Conservation (phyloP, 1,140 invertebrate species). For the Apocrypta bakeri region DNA sequence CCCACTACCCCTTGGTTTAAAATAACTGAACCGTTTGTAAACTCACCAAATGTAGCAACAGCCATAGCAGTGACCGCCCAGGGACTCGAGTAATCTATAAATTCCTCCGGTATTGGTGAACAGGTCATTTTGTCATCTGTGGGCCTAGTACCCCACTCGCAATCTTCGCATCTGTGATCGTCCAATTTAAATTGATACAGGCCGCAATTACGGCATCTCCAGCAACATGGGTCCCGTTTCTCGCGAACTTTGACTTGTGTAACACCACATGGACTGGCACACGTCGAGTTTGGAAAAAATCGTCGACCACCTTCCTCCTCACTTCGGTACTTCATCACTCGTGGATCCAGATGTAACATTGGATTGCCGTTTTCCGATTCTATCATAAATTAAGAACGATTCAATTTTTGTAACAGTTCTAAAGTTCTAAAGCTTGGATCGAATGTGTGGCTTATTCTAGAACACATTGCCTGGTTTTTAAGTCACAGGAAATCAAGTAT, state of each 20-base stretch:
- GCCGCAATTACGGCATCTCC: constrained; percentile 79
- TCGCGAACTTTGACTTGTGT: constrained; percentile 73
- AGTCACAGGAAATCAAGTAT: too few species aligned
- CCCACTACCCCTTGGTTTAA: too few species aligned
- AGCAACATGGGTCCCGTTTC: constrained; percentile 76
- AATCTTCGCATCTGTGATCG: constrained; percentile 79
- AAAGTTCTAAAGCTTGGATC: too few species aligned
- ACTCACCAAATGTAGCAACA: constrained; percentile 60
- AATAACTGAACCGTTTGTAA: too few species aligned
- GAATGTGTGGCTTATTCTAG: too few species aligned
- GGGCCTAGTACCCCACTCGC: constrained; percentile 72
- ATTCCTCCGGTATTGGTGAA: constrained; percentile 73
- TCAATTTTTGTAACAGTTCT: too few species aligned
- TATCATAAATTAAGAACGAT: constrained; percentile 48
- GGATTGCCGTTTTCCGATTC: constrained; percentile 66
- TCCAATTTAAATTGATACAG: constrained; percentile 77
- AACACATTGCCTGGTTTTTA: too few species aligned
- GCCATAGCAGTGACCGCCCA: constrained; percentile 78
- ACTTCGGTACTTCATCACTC: constrained; percentile 64
- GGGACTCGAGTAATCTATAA: constrained; percentile 75
- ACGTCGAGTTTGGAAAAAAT: constrained; percentile 71
- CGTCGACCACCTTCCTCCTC: constrained; percentile 42
- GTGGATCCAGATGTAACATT: constrained; percentile 65
- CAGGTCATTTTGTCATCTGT: constrained; percentile 69
- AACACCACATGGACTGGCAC: constrained; percentile 70